These are phyloP conservation scores for Philantomba maxwellii DNA, from an alignment of 2,113 vertebrate genomes.

Conservation along the genomic window DNA sequence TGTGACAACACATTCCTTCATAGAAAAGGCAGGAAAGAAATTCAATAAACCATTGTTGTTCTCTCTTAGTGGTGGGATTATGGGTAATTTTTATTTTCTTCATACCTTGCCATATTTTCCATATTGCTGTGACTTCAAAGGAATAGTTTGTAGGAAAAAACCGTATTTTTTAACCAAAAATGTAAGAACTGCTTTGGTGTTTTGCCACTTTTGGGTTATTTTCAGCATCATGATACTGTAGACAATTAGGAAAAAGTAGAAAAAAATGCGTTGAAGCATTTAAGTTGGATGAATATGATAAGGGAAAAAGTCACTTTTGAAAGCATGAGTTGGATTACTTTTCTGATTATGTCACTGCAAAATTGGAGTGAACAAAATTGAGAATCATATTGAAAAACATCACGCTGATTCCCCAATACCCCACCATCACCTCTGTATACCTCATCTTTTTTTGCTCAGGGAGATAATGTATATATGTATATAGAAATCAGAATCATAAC, in stretches of 20 bases:
- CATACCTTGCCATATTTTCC: neutral
- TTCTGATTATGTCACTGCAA: constrained; percentile 1
- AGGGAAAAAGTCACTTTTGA: constrained; percentile 7
- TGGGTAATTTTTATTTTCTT: neutral
- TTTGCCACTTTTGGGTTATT: neutral
- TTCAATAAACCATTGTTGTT: neutral
- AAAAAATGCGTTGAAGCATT: neutral
- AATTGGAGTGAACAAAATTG: neutral
- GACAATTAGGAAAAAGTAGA: neutral
- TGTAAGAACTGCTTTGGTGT: neutral
- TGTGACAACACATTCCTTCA: neutral
- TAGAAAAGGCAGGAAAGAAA: neutral
- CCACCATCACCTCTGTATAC: neutral
- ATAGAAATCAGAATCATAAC: neutral
- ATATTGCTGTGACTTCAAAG: neutral
- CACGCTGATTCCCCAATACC: neutral
- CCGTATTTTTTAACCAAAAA: neutral
- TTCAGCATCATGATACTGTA: neutral
- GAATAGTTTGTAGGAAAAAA: neutral
- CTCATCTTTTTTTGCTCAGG: neutral
- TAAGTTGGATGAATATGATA: neutral
- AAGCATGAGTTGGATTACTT: neutral
- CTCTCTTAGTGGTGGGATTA: neutral
- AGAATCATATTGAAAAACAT: neutral
- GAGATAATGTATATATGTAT: neutral